phyloP scores from a whole-genome alignment of 2,888 invertebrate species.

The Noctuana brunneofusca region DNA sequence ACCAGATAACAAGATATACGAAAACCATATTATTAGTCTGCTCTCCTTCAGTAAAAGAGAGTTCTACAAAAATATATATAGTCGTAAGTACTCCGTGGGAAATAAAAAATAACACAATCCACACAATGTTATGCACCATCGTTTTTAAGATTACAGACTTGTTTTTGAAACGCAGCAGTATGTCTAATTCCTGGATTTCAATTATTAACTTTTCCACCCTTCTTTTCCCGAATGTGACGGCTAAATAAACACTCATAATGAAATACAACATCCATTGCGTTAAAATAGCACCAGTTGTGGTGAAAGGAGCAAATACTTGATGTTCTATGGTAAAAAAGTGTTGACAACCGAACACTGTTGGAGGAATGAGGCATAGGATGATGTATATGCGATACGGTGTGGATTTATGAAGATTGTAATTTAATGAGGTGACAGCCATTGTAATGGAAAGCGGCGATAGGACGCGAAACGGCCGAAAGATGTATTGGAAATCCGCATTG shows the following conservation, averaged over 20 bases:
- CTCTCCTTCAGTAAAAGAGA: too few species aligned
- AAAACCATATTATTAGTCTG: not conserved
- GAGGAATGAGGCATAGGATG: not conserved
- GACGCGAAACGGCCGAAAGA: constrained; percentile 20
- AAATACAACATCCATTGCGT: constrained; percentile 5
- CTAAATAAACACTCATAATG: constrained; percentile 8
- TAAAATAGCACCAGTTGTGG: not conserved
- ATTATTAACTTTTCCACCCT: not conserved
- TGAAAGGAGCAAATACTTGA: constrained; percentile 5
- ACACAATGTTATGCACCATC: not conserved
- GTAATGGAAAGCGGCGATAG: constrained; percentile 19
- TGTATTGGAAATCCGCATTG: not conserved
- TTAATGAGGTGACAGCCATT: not conserved
- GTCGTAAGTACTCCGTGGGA: not conserved
- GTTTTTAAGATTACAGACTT: not conserved
- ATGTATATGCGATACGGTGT: constrained; percentile 6
- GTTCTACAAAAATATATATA: not conserved
- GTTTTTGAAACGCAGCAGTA: not conserved
- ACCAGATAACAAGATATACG: not conserved
- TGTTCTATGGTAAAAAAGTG: not conserved
- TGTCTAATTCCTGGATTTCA: constrained; percentile 15
- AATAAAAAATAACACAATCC: not conserved
- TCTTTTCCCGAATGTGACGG: constrained; percentile 1
- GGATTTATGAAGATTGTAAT: not conserved
- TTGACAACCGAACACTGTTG: not conserved